Base-by-base conservation (phyloP, 2,797 vertebrate species). In the Phoxinus dragarum region DNA sequence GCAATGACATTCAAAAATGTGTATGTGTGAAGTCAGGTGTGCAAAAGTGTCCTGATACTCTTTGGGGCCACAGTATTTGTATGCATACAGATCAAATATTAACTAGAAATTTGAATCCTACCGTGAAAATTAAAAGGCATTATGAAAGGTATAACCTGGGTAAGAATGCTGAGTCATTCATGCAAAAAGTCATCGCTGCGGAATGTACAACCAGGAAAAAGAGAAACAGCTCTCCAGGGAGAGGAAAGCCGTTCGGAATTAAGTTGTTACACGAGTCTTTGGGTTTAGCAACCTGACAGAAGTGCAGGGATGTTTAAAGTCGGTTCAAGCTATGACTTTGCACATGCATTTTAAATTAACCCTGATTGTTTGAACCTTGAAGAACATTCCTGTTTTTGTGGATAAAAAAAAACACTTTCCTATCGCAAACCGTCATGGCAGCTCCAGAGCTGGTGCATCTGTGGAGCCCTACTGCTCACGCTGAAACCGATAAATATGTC, bases 151-250 rank as follows among this genome's bases (percentile, higher is more conserved):
- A 61, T 44, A 86, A 88, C 86, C 69, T 86, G 81, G 86, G 73
- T 71, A 84, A 88, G 85, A 86, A 86, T 71, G 88, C 83, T 73
- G 88, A 90, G 86, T 89, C 88, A 89, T 80, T 84, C 77, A 87
- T 88, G 86, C 86, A 86, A 88, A 82, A 87, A 88, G 40, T 86
- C 71, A 90, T 87, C 6, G 73, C 66, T 77, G 84, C 38, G 84
- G 86, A 90, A 90, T 86, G 90, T 81, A 84, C 74, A 69, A 80
- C 81, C 82, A 87, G 66, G 72, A 68, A 68, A 80, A 86, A 84
- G 68, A 86, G 83, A 86, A 88, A 88, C 82, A 84, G 85, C 64
- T 21, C 89, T 88, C 74, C 80, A 67, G 86, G 87, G 87, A 87
- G 76, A 80, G 64, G 79, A 86, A 80, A 88, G 86, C 73, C 71